phyloP scores from a whole-genome alignment of 2,113 vertebrate genomes.

The Seriola rivoliana region DNA sequence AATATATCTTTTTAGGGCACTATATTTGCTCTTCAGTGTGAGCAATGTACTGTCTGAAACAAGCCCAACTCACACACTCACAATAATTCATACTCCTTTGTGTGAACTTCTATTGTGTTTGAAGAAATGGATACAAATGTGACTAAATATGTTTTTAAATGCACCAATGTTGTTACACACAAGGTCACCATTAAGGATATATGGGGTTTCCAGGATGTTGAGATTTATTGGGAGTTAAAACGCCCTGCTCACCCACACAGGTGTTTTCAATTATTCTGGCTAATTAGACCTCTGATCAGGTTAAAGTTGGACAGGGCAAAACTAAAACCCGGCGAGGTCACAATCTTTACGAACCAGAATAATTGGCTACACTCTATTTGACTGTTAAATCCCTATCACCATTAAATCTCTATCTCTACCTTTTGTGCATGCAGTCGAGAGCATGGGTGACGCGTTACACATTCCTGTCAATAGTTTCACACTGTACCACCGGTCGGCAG shows the following conservation, averaged over 20 bases:
- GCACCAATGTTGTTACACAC: background rate
- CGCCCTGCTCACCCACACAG: background rate
- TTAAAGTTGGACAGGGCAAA: background rate
- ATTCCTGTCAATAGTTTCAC: background rate
- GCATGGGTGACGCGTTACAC: background rate
- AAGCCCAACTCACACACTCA: background rate
- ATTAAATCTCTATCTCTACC: background rate
- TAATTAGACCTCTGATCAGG: background rate
- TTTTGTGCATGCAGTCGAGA: background rate
- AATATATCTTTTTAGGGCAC: too few species aligned
- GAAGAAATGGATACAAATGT: background rate
- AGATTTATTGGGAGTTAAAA: background rate
- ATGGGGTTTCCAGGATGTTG: background rate
- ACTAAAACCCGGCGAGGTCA: background rate
- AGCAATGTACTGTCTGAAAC: background rate
- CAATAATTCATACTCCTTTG: background rate
- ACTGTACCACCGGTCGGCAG: background rate
- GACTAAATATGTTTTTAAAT: background rate
- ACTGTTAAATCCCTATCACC: background rate
- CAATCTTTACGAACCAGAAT: background rate
- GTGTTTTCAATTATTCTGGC: conserved; percentile 12
- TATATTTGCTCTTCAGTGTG: background rate
- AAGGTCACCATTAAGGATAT: background rate
- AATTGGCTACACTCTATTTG: background rate
- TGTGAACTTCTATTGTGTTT: background rate